phyloP scores from a whole-genome alignment of 2,797 vertebrate genomes.

The Accipiter badius region DNA sequence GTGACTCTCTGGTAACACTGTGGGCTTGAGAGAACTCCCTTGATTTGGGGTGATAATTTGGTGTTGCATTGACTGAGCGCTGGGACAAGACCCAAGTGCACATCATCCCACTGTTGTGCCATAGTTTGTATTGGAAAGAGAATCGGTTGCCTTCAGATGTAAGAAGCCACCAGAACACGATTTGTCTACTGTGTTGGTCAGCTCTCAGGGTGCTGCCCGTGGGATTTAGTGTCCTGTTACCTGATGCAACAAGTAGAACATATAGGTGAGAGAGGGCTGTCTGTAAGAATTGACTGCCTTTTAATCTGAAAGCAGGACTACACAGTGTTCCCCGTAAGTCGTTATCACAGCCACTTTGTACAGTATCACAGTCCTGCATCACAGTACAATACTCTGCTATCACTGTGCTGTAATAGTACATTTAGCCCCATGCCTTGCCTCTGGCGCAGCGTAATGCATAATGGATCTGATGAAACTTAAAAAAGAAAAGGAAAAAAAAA shows the following conservation, averaged over 20 bases:
- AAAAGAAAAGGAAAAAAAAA: neutral
- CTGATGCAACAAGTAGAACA: neutral
- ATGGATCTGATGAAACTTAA: slow-evolving; percentile 25
- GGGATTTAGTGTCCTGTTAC: neutral
- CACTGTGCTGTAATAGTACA: slow-evolving; percentile 11
- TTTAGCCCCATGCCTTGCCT: slow-evolving; percentile 49
- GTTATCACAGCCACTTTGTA: slow-evolving; percentile 29
- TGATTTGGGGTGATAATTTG: neutral
- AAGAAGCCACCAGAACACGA: neutral
- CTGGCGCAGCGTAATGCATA: slow-evolving; percentile 1
- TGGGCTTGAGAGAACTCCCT: neutral
- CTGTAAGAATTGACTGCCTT: neutral
- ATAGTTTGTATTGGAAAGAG: neutral
- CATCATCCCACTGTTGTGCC: neutral
- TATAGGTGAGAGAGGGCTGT: neutral
- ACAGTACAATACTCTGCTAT: neutral
- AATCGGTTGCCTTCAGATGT: neutral
- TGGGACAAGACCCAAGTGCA: neutral
- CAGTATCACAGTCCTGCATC: slow-evolving; percentile 28
- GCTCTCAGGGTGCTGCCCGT: neutral
- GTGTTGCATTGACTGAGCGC: neutral
- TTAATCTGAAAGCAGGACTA: neutral
- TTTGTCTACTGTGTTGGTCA: neutral
- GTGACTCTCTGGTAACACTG: neutral
- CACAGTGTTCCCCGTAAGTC: neutral